Conservation (phyloP, 2,888 invertebrate genomes). For the Drosophila robusta region DNA sequence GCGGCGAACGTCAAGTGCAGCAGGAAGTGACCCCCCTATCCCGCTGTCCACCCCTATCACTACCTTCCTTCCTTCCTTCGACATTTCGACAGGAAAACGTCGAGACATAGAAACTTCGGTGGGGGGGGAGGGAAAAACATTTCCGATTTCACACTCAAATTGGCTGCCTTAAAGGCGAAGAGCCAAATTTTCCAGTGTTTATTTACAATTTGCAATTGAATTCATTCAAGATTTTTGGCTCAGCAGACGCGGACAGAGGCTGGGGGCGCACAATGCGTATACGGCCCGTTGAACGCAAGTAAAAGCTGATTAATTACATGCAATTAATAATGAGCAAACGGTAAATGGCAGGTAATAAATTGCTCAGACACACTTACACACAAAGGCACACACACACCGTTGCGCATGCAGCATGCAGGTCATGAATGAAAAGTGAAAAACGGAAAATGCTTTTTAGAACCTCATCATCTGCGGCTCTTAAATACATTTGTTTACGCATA, state of each 20-base stretch:
- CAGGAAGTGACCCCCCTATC: conserved; percentile 10
- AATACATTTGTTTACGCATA: conserved; percentile 46
- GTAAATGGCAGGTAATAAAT: conserved; percentile 81
- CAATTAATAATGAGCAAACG: conserved; percentile 76
- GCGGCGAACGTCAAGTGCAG: conserved; percentile 12
- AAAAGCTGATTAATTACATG: conserved; percentile 75
- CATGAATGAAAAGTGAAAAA: conserved; percentile 60
- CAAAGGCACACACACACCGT: conserved; percentile 16
- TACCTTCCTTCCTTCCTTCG: not conserved
- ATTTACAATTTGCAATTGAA: conserved; percentile 73
- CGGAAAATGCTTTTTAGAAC: conserved; percentile 46
- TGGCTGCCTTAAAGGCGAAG: conserved; percentile 40
- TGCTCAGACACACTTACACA: conserved; percentile 40
- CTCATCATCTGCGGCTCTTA: conserved; percentile 20
- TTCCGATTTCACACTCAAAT: conserved; percentile 74
- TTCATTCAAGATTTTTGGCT: conserved; percentile 65
- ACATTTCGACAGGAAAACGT: conserved; percentile 18
- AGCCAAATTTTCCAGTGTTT: conserved; percentile 59
- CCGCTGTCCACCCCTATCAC: no score
- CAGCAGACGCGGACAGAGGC: not conserved
- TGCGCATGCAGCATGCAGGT: conserved; percentile 42
- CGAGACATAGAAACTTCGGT: not conserved
- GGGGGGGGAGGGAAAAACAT: conserved; percentile 39
- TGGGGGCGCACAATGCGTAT: conserved; percentile 52
- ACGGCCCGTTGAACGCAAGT: conserved; percentile 73